A percentile compares a stretch with the other conserved stretches of the same genome.
These are phyloP conservation scores for Austrofundulus limnaeus DNA, from an alignment of 2,113 vertebrate species.

Conservation along the genomic window DNA sequence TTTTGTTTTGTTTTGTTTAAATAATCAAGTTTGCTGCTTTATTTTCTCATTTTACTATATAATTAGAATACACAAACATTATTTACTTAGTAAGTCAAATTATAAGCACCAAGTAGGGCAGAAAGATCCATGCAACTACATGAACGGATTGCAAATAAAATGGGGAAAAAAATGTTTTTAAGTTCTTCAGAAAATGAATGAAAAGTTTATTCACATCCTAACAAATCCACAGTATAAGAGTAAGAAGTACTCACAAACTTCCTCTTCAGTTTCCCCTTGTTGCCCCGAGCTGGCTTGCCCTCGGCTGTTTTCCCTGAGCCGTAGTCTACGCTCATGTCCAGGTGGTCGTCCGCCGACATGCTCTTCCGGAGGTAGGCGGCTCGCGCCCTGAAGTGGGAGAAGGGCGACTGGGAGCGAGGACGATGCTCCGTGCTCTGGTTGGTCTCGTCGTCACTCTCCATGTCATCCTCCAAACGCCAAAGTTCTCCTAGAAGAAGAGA, in stretches of 20 bases:
- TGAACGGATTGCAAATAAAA: too few relatives aligned
- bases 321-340: slow-evolving; percentile 77
- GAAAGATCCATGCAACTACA: too few relatives aligned
- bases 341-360: slow-evolving; percentile 85
- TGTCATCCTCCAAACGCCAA: slow-evolving; percentile 86
- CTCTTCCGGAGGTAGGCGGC: slow-evolving; percentile 90
- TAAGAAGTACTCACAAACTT: slow-evolving; percentile 85
- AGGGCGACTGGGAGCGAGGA: slow-evolving; percentile 79
- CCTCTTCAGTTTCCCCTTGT: slow-evolving; percentile 86
- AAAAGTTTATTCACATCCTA: too few relatives aligned
- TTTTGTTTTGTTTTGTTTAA: too few relatives aligned
- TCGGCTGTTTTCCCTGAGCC: slow-evolving; percentile 53
- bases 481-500: slow-evolving; percentile 76
- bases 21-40: too few relatives aligned
- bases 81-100: too few relatives aligned
- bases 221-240: too few relatives aligned
- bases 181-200: too few relatives aligned
- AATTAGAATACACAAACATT: too few relatives aligned
- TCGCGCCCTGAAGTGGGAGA: slow-evolving; percentile 80
- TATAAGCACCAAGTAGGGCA: too few relatives aligned
- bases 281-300: slow-evolving; percentile 55
- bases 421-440: slow-evolving; percentile 45
- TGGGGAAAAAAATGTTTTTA: too few relatives aligned
- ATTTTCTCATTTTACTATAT: too few relatives aligned
- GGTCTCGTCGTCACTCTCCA: slow-evolving; percentile 65